These are phyloP conservation scores for Sisor rabdophorus DNA, from an alignment of 2,113 vertebrate genomes.

Conservation along the genomic window DNA sequence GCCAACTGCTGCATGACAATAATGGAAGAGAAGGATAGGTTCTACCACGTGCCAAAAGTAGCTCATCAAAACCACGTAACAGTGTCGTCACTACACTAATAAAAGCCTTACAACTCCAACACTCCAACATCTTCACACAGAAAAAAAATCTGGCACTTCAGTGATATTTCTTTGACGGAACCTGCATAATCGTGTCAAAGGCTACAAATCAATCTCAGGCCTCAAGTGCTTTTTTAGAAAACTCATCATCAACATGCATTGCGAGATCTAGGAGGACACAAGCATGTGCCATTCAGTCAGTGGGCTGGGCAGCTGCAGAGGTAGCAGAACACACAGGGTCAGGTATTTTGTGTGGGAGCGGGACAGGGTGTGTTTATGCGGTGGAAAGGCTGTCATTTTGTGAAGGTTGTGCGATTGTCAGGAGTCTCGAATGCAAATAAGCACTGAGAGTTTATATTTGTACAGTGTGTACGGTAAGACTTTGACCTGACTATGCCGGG, in stretches of 20 bases:
- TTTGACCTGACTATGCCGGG: slow-evolving; percentile 36
- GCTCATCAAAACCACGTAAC: slow-evolving; percentile 56
- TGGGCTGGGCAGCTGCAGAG: slow-evolving; percentile 42
- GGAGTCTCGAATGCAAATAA: slow-evolving; percentile 55
- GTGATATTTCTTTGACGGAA: slow-evolving; percentile 35
- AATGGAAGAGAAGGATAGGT: neutral
- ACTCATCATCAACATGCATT: neutral
- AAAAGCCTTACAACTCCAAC: slow-evolving; percentile 38
- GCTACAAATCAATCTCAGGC: slow-evolving; percentile 25
- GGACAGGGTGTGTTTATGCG: slow-evolving; percentile 49
- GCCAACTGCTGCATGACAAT: slow-evolving; percentile 19
- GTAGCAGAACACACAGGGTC: slow-evolving; percentile 50
- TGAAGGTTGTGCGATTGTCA: slow-evolving; percentile 55
- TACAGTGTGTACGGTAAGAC: slow-evolving; percentile 44
- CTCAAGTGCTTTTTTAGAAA: slow-evolving; percentile 16
- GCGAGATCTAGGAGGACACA: slow-evolving; percentile 14
- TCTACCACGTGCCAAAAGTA: slow-evolving; percentile 47
- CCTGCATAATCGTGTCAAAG: slow-evolving; percentile 33
- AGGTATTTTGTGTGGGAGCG: slow-evolving; percentile 48
- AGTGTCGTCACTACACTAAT: slow-evolving; percentile 60
- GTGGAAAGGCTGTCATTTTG: slow-evolving; percentile 53
- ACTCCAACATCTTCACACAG: slow-evolving; percentile 40
- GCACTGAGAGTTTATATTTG: slow-evolving; percentile 51
- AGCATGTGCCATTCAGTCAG: slow-evolving; percentile 28
- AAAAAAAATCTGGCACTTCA: slow-evolving; percentile 50